Conservation (phyloP, 2,888 invertebrate species). For the Aricia artaxerxes region DNA sequence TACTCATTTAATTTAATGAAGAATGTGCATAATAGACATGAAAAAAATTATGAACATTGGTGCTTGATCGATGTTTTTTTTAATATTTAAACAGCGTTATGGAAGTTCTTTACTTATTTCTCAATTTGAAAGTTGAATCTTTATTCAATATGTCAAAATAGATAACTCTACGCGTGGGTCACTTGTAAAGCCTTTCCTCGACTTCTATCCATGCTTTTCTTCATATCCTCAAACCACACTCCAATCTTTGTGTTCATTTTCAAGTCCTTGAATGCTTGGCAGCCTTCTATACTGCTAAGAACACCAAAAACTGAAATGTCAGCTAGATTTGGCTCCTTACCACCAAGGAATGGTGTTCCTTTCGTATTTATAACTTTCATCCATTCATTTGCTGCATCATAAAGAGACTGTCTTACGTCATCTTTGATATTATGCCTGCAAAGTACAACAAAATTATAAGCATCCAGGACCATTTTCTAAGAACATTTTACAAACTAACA, state of each 20-base stretch:
- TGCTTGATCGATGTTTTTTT: not conserved
- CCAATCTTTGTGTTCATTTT: conserved; percentile 86
- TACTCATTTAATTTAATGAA: not conserved
- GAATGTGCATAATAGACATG: not conserved
- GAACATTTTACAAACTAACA: no score
- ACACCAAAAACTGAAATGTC: conserved; percentile 96
- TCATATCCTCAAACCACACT: conserved; percentile 89
- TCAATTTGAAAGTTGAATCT: not conserved
- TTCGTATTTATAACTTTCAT: conserved; percentile 84
- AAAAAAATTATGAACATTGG: not conserved
- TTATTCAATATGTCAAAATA: not conserved
- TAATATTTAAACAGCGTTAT: not conserved
- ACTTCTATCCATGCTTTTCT: conserved; percentile 81
- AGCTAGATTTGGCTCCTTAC: conserved; percentile 91
- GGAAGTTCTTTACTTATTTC: not conserved
- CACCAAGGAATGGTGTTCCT: conserved; percentile 91
- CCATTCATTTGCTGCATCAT: conserved; percentile 93
- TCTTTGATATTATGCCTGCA: conserved; percentile 89
- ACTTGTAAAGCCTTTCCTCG: conserved; percentile 72
- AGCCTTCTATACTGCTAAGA: conserved; percentile 95
- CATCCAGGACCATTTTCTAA: not conserved
- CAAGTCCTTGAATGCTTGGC: conserved; percentile 92
- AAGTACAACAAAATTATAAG: not conserved
- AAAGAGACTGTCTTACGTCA: conserved; percentile 93
- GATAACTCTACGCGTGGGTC: conserved; percentile 32